phyloP scores from a whole-genome alignment of 2,888 invertebrate genomes.

The Nebria brevicollis region DNA sequence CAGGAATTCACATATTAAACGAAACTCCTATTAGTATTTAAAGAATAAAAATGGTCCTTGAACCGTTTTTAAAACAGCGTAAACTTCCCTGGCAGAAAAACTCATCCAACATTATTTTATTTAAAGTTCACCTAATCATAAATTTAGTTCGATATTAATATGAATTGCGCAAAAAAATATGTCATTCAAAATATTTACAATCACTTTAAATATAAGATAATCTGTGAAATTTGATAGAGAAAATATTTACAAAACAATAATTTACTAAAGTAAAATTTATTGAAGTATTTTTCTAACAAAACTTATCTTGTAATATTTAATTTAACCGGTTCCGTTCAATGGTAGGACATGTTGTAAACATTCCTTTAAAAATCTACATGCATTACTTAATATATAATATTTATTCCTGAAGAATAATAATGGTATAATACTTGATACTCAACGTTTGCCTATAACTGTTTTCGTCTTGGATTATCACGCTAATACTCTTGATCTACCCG shows the following conservation, averaged over 20 bases:
- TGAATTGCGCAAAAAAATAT: neutral
- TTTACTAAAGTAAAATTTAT: neutral
- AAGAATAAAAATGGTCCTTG: neutral
- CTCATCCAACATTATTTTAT: too few relatives aligned
- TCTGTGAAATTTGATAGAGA: neutral
- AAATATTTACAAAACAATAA: neutral
- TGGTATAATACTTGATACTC: neutral
- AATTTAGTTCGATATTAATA: neutral
- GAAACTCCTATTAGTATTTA: neutral
- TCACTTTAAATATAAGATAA: neutral
- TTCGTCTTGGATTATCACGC: constrained; percentile 36
- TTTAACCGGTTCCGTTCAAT: neutral
- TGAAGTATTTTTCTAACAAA: neutral
- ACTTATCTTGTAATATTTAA: constrained; percentile 1
- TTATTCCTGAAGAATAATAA: constrained; percentile 13
- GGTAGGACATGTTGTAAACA: constrained; percentile 33
- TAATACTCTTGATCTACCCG: constrained; percentile 46
- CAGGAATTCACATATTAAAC: neutral
- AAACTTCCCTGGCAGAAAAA: too few relatives aligned
- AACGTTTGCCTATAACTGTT: constrained; percentile 29
- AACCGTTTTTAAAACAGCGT: neutral
- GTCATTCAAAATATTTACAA: neutral
- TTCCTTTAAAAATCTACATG: constrained; percentile 32
- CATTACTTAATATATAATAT: constrained; percentile 37
- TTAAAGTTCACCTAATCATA: neutral